Percentiles rank a stretch among this genome's conserved stretches.
phyloP scores from a whole-genome alignment of 2,888 invertebrate species.

The Malthinus seriepunctatus region DNA sequence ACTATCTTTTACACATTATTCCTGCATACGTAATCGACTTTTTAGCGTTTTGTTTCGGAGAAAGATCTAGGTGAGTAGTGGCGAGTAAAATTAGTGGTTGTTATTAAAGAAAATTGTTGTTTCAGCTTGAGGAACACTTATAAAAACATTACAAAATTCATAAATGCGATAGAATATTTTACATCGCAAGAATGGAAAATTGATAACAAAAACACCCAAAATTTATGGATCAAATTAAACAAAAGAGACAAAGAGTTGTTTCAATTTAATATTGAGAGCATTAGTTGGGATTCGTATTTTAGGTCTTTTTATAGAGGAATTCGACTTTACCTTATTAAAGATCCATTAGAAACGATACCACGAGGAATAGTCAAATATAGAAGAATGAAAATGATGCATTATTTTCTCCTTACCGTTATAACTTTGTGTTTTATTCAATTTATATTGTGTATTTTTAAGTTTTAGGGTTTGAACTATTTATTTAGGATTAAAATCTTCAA shows the following conservation, averaged over 20 bases:
- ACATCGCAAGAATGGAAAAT: constrained; percentile 66
- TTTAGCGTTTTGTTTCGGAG: not conserved
- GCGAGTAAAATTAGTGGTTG: not conserved
- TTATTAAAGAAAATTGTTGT: constrained; percentile 9
- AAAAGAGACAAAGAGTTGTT: constrained; percentile 60
- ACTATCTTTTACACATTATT: constrained; percentile 62
- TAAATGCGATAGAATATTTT: constrained; percentile 76
- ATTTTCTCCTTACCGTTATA: constrained; percentile 16
- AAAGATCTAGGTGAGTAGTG: not conserved
- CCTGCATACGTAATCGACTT: constrained; percentile 59
- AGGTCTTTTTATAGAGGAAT: constrained; percentile 71
- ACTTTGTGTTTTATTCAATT: not conserved
- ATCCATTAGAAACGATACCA: constrained; percentile 67
- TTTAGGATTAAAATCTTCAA: not conserved
- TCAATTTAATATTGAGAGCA: constrained; percentile 69
- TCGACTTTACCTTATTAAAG: constrained; percentile 74
- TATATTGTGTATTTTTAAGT: not conserved
- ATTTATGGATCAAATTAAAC: constrained; percentile 58
- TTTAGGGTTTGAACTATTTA: not conserved
- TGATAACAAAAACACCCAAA: constrained; percentile 58
- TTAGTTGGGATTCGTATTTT: constrained; percentile 76
- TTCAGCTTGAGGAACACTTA: constrained; percentile 76
- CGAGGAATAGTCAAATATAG: constrained; percentile 60
- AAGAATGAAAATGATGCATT: constrained; percentile 42
- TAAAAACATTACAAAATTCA: constrained; percentile 77